These are phyloP conservation scores for Xiphophorus hellerii DNA, from an alignment of 2,113 vertebrate genomes.

Conservation along the genomic window DNA sequence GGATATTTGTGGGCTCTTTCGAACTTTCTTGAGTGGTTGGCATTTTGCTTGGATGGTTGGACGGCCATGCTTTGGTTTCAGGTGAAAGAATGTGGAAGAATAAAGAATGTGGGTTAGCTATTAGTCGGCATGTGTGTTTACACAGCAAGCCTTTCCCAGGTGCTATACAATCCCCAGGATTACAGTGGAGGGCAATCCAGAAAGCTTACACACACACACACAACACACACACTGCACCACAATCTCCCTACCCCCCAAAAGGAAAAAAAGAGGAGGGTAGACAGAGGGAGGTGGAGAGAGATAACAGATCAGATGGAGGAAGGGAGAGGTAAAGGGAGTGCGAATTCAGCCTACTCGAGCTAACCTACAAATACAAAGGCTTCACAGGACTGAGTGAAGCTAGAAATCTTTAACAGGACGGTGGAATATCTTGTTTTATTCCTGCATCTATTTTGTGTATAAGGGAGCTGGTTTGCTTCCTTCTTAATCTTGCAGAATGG, in stretches of 20 bases:
- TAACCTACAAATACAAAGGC: conserved; percentile 48
- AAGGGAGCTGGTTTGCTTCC: conserved; percentile 31
- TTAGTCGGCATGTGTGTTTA: conserved; percentile 66
- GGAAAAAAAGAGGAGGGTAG: conserved; percentile 50
- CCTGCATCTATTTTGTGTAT: conserved; percentile 33
- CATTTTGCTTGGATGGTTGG: conserved; percentile 39
- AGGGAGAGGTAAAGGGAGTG: conserved; percentile 64
- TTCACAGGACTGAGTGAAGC: conserved; percentile 22
- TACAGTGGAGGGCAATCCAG: conserved; percentile 61
- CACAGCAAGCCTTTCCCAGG: conserved; percentile 72
- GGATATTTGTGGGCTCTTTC: background rate
- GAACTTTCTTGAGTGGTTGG: conserved; percentile 1
- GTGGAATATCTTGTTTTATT: conserved; percentile 31
- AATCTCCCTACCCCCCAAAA: conserved; percentile 10
- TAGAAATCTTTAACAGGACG: conserved; percentile 22
- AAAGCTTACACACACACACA: conserved; percentile 27
- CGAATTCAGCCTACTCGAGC: conserved; percentile 39
- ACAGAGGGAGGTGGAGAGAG: conserved; percentile 52
- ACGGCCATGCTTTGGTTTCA: conserved; percentile 36
- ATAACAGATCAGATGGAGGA: conserved; percentile 75
- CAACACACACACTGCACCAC: conserved; percentile 25
- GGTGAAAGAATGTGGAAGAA: conserved; percentile 39
- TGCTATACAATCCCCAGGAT: conserved; percentile 72
- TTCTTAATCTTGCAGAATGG: conserved; percentile 54
- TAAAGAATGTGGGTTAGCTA: conserved; percentile 68